Percentiles rank a stretch among this genome's conserved stretches.
Conservation (phyloP, 2,888 invertebrate species). For the Caenorhabditis sinica region DNA sequence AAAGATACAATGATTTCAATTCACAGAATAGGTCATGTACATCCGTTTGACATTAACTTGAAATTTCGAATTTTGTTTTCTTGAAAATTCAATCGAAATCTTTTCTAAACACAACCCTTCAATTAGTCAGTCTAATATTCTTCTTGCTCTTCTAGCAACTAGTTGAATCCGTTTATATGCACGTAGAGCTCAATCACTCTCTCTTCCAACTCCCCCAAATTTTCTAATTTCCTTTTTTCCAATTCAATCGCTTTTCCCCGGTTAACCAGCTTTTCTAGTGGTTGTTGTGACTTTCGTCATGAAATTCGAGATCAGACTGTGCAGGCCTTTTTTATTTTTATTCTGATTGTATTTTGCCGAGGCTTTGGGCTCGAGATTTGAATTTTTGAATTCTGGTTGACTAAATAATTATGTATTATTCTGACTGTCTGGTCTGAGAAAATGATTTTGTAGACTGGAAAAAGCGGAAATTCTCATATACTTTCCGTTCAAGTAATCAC, state of each 20-base stretch:
- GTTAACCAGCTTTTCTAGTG: not conserved
- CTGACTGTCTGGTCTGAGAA: constrained; percentile 9
- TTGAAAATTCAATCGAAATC: not conserved
- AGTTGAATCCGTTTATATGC: constrained; percentile 6
- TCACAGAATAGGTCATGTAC: not conserved
- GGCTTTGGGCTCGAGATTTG: not conserved
- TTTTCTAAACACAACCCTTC: not conserved
- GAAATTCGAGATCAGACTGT: constrained; percentile 13
- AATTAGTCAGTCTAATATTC: constrained; percentile 21
- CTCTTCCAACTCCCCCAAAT: not conserved
- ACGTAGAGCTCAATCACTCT: constrained; percentile 6
- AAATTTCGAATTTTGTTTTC: not conserved
- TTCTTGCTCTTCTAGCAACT: not conserved
- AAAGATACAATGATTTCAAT: not conserved
- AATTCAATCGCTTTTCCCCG: constrained; percentile 2
- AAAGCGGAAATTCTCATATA: not conserved
- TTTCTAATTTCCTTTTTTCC: constrained; percentile 20
- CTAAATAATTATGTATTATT: constrained; percentile 8
- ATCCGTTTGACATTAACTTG: too few relatives aligned
- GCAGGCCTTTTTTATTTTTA: not conserved
- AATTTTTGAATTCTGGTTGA: constrained; percentile 1
- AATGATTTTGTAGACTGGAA: constrained; percentile 2
- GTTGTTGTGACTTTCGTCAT: constrained; percentile 13
- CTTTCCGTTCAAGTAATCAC: not conserved
- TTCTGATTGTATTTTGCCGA: not conserved